Percentiles rank a stretch among this genome's conserved stretches.
Evolutionary conservation across 2,113 vertebrate genomes (phyloP).

Genomic region (Stictonetta naevosa): DNA sequence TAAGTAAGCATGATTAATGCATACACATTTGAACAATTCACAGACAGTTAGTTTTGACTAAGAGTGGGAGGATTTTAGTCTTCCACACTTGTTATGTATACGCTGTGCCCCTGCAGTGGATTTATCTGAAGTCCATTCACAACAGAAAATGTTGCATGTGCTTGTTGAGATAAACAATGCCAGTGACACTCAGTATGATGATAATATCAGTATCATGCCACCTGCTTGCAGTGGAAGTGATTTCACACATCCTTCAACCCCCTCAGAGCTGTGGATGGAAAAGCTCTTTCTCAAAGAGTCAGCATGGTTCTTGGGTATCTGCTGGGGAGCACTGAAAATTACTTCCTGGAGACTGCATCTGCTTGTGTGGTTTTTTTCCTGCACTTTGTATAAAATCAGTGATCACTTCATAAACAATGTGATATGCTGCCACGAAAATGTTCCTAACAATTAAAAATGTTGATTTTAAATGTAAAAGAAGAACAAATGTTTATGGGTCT

Average conservation of each 20-base stretch:
- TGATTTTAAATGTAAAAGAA: neutral
- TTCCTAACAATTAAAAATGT: neutral
- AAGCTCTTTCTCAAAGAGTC: neutral
- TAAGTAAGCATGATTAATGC: neutral
- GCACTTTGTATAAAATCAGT: neutral
- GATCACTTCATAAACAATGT: neutral
- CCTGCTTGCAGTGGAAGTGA: neutral
- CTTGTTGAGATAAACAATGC: neutral
- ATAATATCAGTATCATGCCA: neutral
- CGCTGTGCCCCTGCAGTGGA: neutral
- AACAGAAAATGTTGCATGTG: neutral
- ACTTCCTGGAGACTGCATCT: neutral
- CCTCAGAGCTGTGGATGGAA: neutral
- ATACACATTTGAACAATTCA: neutral
- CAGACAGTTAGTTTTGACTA: neutral
- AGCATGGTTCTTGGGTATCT: neutral
- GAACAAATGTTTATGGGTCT: neutral
- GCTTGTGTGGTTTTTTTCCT: neutral
- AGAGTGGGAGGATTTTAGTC: neutral
- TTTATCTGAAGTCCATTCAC: neutral
- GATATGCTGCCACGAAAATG: neutral
- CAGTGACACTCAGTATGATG: accelerated
- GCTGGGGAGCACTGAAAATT: neutral
- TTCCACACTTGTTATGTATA: neutral
- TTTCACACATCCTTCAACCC: neutral